phyloP scores from a whole-genome alignment of 2,888 invertebrate species.

The Eurytoma adleriae region DNA sequence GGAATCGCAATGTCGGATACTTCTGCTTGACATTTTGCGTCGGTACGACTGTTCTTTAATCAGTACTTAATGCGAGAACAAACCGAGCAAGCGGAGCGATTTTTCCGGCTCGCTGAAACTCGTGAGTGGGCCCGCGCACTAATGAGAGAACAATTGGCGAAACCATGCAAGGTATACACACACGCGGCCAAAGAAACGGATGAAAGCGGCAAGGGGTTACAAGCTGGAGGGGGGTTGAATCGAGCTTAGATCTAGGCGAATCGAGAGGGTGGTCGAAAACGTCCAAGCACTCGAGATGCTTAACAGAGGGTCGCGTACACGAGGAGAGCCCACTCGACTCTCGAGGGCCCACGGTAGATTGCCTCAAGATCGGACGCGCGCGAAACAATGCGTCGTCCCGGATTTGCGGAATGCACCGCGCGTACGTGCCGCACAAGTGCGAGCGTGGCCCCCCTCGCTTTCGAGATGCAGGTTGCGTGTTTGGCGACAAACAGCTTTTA shows the following conservation, averaged over 20 bases:
- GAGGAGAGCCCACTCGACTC: conserved; percentile 64
- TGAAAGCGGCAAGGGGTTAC: conserved; percentile 29
- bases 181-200: conserved; percentile 56
- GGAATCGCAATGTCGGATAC: no score
- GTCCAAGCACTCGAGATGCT: conserved; percentile 67
- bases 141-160: conserved; percentile 72
- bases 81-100: conserved; percentile 37
- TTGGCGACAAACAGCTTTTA: conserved; percentile 46
- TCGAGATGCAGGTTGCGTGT: conserved; percentile 38
- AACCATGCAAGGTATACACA: conserved; percentile 62
- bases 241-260: conserved; percentile 45
- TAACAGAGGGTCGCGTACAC: conserved; percentile 53
- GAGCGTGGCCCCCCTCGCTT: conserved; percentile 47
- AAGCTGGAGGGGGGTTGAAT: conserved; percentile 19
- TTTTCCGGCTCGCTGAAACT: conserved; percentile 44
- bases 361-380: conserved; percentile 64
- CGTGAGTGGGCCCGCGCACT: conserved; percentile 55
- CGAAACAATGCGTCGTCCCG: conserved; percentile 68
- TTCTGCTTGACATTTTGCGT: no score
- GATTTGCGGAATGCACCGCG: conserved; percentile 59
- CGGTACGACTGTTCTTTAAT: neutral
- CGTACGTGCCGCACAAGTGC: conserved; percentile 6
- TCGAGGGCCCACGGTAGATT: conserved; percentile 73
- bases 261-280: conserved; percentile 67
- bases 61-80: neutral